Conservation (phyloP, 2,888 invertebrate species). For the Melinopterus prodromus region DNA sequence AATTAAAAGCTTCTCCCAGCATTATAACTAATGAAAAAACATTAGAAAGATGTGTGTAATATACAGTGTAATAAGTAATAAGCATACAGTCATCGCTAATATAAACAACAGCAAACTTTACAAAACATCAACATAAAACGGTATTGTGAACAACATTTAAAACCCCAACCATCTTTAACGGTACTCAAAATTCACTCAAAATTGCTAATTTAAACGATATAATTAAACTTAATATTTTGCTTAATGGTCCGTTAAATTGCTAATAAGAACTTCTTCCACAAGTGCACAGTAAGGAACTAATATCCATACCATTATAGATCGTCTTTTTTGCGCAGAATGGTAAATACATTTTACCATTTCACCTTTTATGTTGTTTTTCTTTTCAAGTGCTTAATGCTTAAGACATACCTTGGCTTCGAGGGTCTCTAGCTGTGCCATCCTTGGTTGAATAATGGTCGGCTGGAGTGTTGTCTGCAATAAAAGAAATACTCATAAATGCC, state of each 20-base stretch:
- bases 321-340: background rate
- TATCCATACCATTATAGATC: no score
- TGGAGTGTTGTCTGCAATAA: constrained; percentile 59
- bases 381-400: background rate
- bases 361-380: no score
- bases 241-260: background rate
- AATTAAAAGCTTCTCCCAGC: no score
- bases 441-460: constrained; percentile 59
- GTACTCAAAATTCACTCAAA: background rate
- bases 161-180: no score
- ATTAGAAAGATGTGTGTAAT: no score
- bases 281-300: no score
- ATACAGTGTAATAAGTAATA: no score
- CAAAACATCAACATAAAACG: background rate
- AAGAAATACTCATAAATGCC: constrained; percentile 33
- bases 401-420: constrained; percentile 78
- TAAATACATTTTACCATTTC: background rate
- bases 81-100: no score
- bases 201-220: constrained; percentile 8
- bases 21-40: no score
- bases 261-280: background rate
- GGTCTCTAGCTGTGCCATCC: constrained; percentile 77
- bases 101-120: background rate
- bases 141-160: no score
- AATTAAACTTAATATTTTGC: constrained; percentile 9